Base-by-base conservation (phyloP, 2,113 vertebrate genomes). In the Ondatra zibethicus region DNA sequence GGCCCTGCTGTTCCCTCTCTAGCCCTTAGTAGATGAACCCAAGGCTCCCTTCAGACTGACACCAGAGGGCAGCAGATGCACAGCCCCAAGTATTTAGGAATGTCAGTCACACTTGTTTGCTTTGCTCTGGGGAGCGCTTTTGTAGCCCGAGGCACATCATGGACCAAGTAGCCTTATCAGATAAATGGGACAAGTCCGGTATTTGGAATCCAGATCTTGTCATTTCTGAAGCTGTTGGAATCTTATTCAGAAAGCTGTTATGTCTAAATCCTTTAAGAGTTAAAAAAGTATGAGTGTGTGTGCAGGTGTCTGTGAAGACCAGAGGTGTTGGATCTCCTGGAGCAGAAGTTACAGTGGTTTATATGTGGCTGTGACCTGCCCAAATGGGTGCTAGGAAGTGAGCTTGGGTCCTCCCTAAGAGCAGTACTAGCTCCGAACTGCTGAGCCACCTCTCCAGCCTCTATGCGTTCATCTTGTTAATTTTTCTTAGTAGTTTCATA, bases 1-100 rank as follows among this genome's bases (percentile, higher is more conserved):
- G 36, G 27, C 55, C 93, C 89, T 81, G 23, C 7, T 39, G 31
- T 45, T 91, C 95, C 97, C 92, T 97, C 31, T 96, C 21, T n/a
- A 23, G 10, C 7, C 85, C 13, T 36, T 87, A 8, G 12, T n/a
- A 52, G 45, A 50, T 70, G 63, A 39, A 75, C 33, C 42, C 3
- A 1, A 23, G 16, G 61, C 47, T 72, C 12, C 33, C 17, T 89
- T 55, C 33, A 72, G 61, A 68, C 29, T 8, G 3, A 88, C 91
- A 68, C 58, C 45, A 97, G 96, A 70, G 65, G 75, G 93, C 72
- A 93, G 84, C 58, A 77, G 5, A 77, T 9, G 29, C 63, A 36
- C 66, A 93, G 45, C n/a, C 21, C 17, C 10, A 47, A 78, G 61
- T 21, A 33, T 52, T 14, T 13, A 36, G n/a, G 5, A 55, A 63